These are phyloP conservation scores for Xylocopa sonorina DNA, from an alignment of 1,140 invertebrate genomes.

Conservation along the genomic window DNA sequence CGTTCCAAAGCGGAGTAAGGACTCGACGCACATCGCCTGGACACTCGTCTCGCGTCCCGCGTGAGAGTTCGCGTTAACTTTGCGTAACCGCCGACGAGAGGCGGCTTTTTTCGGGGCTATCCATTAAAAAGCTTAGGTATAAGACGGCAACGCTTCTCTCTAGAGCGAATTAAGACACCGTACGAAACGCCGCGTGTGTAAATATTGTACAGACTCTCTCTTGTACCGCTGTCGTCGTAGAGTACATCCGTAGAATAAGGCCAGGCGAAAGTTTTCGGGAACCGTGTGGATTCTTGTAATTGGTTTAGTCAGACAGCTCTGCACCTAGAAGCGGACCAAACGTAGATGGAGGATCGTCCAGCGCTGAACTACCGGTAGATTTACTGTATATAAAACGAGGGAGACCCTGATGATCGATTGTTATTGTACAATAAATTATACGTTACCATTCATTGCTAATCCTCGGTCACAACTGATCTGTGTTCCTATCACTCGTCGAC, in stretches of 20 bases:
- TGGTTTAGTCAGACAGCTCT: conserved; percentile 34
- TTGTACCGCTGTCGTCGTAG: conserved; percentile 36
- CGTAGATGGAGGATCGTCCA: conserved; percentile 37
- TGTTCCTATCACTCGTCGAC: background rate
- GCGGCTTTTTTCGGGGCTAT: background rate
- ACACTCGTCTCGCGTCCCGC: background rate
- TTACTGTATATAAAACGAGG: conserved; percentile 34
- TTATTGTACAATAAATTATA: conserved; percentile 50
- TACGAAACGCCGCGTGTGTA: conserved; percentile 13
- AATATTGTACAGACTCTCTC: conserved; percentile 48
- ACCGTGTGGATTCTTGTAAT: conserved; percentile 29
- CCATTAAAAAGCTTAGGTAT: background rate
- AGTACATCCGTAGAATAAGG: conserved; percentile 22
- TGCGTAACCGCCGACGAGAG: background rate
- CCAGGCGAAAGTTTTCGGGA: background rate
- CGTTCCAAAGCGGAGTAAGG: too few relatives aligned
- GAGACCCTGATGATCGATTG: conserved; percentile 26
- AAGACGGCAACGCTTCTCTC: background rate
- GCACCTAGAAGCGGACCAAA: conserved; percentile 53
- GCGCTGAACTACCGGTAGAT: conserved; percentile 34
- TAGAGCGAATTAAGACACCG: background rate
- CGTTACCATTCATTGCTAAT: conserved; percentile 17
- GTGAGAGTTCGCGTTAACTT: background rate
- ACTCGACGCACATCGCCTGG: too few relatives aligned
- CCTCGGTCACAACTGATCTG: background rate